Conservation (phyloP, 2,888 invertebrate genomes). For the Deilephila porcellus region DNA sequence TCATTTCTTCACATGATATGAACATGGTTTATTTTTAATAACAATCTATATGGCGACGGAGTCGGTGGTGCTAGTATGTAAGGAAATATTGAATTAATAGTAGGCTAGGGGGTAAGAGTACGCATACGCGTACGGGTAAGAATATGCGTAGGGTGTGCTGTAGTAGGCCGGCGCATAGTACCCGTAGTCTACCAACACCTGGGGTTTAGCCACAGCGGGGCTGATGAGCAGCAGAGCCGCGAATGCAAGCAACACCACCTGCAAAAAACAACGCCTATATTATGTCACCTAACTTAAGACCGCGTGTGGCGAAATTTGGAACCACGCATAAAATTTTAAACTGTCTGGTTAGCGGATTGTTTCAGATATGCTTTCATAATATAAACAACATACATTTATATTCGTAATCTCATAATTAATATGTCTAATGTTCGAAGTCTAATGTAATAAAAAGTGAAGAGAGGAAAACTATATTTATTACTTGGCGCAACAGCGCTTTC, state of each 20-base stretch:
- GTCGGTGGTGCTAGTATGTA: neutral
- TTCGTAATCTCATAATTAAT: too few species aligned
- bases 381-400: too few species aligned
- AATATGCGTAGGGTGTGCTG: slow-evolving; percentile 67
- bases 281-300: too few species aligned
- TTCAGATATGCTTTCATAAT: too few species aligned
- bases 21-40: neutral
- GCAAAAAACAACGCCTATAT: slow-evolving; percentile 19
- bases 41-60: too few species aligned
- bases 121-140: slow-evolving; percentile 75
- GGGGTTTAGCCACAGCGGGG: slow-evolving; percentile 72
- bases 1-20: neutral
- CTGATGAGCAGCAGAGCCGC: slow-evolving; percentile 58
- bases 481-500: too few species aligned
- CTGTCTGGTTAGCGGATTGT: too few species aligned
- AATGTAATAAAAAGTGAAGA: too few species aligned
- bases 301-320: too few species aligned
- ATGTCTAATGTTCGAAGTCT: too few species aligned
- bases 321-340: too few species aligned
- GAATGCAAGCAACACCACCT: slow-evolving; percentile 64
- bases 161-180: slow-evolving; percentile 73
- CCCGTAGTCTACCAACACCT: slow-evolving; percentile 72
- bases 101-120: slow-evolving; percentile 73
- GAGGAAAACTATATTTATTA: too few species aligned
- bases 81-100: slow-evolving; percentile 47